Base-by-base conservation (phyloP, 2,113 vertebrate genomes). In the Stictonetta naevosa region DNA sequence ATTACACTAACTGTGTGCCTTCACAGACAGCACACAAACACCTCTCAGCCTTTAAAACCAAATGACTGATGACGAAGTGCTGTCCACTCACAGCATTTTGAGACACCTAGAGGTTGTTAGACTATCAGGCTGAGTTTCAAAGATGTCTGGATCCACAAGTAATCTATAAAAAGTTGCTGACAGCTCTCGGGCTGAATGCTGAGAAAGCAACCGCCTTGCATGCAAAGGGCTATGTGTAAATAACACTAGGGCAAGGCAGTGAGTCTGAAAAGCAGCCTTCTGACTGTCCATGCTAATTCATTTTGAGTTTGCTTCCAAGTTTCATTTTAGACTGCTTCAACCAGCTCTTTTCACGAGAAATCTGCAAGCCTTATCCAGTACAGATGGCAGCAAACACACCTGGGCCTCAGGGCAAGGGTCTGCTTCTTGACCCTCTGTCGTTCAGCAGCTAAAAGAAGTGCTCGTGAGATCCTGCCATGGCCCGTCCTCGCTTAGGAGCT, bases 181-280 rank as follows among this genome's bases (percentile, higher is more conserved):
- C 67, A 77, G 29, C 12, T 18, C 36, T 53, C 12, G 29, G 62
- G 38, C 36, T 12, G 22, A 59, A 69, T 12, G 67, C 63, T 28
- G 68, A 72, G 29, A 48, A 60, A 69, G 52, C 8, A 69, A n/a
- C 10, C 1, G 1, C 46, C 76, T 33, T 42, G 22, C 29, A 33
- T 0, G 1, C 31, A 22, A 6, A 58, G 36, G 28, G 33, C 25
- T 63, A 22, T 1, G 1, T 17, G 11, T 23, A 46, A 75, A 58
- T 16, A 52, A 28, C 60, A n/a, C 25, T 6, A 1, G 0, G 46
- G 38, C 1, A 1, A 1, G 21, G 34, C 7, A 19, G 16, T 1
- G 8, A 76, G 46, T 55, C 38, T 67, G 13, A 86, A 40, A 11
- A 40, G 22, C 1, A 7, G 40, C 64, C 33, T 67, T 67, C 29